Evolutionary conservation across 2,113 vertebrate species (phyloP).

Genomic region (Lichenostomus cassidix): DNA sequence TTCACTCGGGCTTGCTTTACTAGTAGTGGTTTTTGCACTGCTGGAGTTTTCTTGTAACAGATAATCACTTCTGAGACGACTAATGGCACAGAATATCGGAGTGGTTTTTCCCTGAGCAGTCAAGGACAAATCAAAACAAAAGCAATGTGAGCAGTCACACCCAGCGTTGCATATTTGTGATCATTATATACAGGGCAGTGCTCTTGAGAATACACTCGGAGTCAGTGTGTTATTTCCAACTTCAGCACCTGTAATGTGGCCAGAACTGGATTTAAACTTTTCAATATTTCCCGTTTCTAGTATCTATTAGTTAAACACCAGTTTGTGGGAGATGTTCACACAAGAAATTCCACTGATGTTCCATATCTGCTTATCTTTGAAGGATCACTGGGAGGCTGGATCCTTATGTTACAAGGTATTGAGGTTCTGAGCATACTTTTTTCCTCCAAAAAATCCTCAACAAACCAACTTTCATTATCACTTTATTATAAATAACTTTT

Average conservation of each 20-base stretch:
- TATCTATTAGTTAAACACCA: neutral
- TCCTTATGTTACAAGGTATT: neutral
- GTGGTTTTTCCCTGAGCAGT: neutral
- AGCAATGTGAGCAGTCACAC: neutral
- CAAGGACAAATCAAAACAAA: neutral
- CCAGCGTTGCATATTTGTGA: neutral
- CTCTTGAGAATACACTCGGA: neutral
- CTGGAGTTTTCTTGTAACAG: neutral
- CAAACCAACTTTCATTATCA: neutral
- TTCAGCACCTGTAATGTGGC: neutral
- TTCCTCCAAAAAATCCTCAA: neutral
- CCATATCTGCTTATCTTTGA: fast-evolving
- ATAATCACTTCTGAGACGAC: neutral
- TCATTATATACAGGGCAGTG: neutral
- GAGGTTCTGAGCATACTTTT: neutral
- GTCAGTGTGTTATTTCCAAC: neutral
- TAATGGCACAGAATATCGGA: neutral
- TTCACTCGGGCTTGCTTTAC: neutral
- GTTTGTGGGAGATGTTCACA: neutral
- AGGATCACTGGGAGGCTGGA: neutral
- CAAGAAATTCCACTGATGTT: neutral
- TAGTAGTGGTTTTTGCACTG: neutral
- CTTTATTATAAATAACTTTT: neutral
- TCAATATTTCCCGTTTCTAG: neutral
- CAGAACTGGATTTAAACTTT: neutral